These are phyloP conservation scores for Gouania willdenowi DNA, from an alignment of 2,797 vertebrate species.

Conservation along the genomic window DNA sequence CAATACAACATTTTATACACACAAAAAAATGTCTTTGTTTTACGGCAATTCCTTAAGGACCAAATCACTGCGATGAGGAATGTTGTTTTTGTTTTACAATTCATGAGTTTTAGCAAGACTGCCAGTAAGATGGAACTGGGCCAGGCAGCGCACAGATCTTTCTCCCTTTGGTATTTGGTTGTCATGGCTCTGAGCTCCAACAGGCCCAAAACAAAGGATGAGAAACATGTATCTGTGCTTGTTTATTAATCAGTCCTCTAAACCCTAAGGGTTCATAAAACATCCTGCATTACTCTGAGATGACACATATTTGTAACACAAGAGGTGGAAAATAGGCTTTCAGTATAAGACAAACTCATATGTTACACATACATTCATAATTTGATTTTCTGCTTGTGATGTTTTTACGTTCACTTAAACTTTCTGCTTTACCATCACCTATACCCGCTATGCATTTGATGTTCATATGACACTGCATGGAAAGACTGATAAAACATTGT, in stretches of 20 bases:
- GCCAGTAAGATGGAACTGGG: constrained; percentile 61
- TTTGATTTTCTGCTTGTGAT: neutral
- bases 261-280: constrained; percentile 46
- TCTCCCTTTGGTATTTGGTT: constrained; percentile 61
- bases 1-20: constrained; percentile 52
- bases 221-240: constrained; percentile 39
- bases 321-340: too few species aligned
- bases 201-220: constrained; percentile 64
- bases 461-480: constrained; percentile 21
- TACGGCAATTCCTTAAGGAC: constrained; percentile 68
- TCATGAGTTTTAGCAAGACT: constrained; percentile 61
- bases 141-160: constrained; percentile 58
- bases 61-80: constrained; percentile 65
- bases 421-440: neutral
- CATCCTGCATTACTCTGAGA: constrained; percentile 45
- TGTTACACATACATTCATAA: too few species aligned
- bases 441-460: constrained; percentile 6
- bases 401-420: constrained; percentile 1
- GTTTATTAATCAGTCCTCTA: constrained; percentile 36
- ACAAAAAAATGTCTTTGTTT: constrained; percentile 61
- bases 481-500: constrained; percentile 23
- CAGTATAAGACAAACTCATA: too few species aligned
- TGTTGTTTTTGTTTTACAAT: constrained; percentile 72
- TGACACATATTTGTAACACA: too few species aligned
- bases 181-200: constrained; percentile 57